Conservation (phyloP, 2,797 vertebrate species). For the Crenuchus spilurus region DNA sequence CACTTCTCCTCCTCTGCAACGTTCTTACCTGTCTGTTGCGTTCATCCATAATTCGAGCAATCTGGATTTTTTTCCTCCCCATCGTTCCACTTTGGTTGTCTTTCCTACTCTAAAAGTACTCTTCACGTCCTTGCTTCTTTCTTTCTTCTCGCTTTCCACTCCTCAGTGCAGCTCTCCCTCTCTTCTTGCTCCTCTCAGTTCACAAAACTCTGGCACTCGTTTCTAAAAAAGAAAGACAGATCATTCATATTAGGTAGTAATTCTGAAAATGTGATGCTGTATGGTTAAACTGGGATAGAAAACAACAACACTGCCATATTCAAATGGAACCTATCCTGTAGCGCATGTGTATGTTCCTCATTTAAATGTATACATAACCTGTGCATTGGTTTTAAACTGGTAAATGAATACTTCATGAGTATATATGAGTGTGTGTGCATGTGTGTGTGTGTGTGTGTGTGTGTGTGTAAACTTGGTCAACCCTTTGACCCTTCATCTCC, state of each 20-base stretch:
- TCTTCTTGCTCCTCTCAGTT: slow-evolving; percentile 47
- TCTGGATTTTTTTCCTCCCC: slow-evolving; percentile 99
- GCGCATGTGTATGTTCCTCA: too few species aligned
- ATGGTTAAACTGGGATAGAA: background rate
- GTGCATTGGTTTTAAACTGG: background rate
- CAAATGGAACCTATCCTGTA: too few species aligned
- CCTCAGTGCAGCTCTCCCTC: slow-evolving; percentile 39
- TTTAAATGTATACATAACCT: too few species aligned
- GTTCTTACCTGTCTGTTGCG: slow-evolving; percentile 94
- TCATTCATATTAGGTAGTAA: slow-evolving; percentile 13
- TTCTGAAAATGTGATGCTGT: background rate
- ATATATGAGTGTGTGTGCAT: too few species aligned
- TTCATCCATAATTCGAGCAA: slow-evolving; percentile 97
- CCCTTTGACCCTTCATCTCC: background rate
- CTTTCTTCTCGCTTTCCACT: slow-evolving; percentile 35
- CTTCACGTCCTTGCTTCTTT: slow-evolving; percentile 66
- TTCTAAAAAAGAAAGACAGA: slow-evolving; percentile 47
- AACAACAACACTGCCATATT: too few species aligned
- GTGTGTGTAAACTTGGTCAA: too few species aligned
- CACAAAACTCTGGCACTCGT: slow-evolving; percentile 46
- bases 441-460: too few species aligned
- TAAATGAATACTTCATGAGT: too few species aligned
- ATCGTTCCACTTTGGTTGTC: slow-evolving; percentile 76
- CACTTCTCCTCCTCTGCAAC: background rate
- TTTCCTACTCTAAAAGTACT: slow-evolving; percentile 59